phyloP scores from a whole-genome alignment of 2,113 vertebrate species.

The Cavia aperea region DNA sequence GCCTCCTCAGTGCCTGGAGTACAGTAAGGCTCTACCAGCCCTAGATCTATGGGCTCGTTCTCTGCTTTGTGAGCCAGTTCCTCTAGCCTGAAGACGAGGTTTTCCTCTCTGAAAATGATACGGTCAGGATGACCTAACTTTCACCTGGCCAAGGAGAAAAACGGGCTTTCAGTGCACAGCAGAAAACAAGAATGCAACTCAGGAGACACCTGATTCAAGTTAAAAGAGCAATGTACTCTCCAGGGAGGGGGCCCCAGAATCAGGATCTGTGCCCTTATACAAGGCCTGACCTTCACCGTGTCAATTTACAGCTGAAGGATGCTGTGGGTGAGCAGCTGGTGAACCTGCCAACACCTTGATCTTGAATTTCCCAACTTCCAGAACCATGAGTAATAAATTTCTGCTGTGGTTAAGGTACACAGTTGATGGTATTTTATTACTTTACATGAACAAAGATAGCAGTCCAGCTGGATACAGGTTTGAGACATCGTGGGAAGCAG shows the following conservation, averaged over 20 bases:
- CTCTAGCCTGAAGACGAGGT: background rate
- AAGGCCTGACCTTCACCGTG: background rate
- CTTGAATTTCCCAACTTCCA: background rate
- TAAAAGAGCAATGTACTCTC: background rate
- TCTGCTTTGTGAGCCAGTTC: background rate
- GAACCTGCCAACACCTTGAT: background rate
- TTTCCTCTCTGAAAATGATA: background rate
- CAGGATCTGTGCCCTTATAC: background rate
- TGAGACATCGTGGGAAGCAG: background rate
- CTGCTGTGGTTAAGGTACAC: background rate
- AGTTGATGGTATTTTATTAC: background rate
- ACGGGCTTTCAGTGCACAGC: background rate
- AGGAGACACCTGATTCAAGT: background rate
- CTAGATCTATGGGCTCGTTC: background rate
- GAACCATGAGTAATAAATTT: background rate
- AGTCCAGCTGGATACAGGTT: background rate
- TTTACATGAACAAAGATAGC: background rate
- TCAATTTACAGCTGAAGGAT: background rate
- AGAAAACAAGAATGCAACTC: constrained; percentile 18
- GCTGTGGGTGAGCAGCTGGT: background rate
- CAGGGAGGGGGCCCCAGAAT: background rate
- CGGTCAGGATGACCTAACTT: background rate
- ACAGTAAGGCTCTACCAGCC: background rate
- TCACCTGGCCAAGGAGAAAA: background rate
- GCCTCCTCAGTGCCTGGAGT: background rate